These are phyloP conservation scores for Gymnogyps californianus DNA, from an alignment of 2,113 vertebrate species.

Conservation along the genomic window DNA sequence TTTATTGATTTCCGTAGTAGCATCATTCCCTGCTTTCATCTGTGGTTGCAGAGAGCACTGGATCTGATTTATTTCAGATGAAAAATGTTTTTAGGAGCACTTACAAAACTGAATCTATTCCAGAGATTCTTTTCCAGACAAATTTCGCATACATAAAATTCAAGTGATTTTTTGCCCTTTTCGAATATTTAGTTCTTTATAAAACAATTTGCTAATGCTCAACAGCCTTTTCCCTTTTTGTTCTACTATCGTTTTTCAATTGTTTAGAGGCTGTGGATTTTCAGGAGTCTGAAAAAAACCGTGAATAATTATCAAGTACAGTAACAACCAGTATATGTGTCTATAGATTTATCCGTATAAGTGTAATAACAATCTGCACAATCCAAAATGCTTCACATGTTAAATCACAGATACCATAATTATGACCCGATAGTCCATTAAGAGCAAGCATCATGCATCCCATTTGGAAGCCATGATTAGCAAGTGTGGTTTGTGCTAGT, in stretches of 20 bases:
- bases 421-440: not conserved
- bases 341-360: not conserved
- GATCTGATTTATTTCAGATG: not conserved
- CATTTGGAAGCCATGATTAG: not conserved
- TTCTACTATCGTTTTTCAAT: not conserved
- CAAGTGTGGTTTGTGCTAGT: not conserved
- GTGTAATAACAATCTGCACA: not conserved
- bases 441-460: not conserved
- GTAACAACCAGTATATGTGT: not conserved
- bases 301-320: not conserved
- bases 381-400: slow-evolving; percentile 18
- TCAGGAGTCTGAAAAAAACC: not conserved
- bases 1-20: not conserved
- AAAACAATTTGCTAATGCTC: not conserved
- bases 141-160: not conserved
- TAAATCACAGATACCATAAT: not conserved
- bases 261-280: not conserved
- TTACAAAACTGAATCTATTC: not conserved
- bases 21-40: not conserved
- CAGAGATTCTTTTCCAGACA: not conserved
- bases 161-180: not conserved
- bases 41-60: not conserved
- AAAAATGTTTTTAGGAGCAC: not conserved
- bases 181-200: not conserved
- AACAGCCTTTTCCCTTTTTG: not conserved